phyloP scores from a whole-genome alignment of 2,113 vertebrate species.

The Passer domesticus region DNA sequence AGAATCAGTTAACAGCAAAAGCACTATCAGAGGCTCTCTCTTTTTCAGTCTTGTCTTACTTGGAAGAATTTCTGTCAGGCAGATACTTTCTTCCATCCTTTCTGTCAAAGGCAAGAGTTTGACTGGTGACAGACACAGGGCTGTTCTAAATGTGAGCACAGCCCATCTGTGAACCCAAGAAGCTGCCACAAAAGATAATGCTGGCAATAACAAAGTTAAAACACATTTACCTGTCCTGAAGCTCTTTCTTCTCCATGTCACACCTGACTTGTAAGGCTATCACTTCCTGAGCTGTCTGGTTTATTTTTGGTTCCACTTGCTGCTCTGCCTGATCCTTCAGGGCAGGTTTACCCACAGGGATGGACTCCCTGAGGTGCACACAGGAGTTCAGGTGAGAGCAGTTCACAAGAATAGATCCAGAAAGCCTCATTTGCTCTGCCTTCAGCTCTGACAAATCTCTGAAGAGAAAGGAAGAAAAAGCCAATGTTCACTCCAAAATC shows the following conservation, averaged over 20 bases:
- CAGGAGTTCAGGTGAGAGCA: constrained; percentile 63
- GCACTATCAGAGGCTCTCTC: neutral
- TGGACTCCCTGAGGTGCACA: neutral
- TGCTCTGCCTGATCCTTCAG: constrained; percentile 20
- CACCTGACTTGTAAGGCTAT: constrained; percentile 51
- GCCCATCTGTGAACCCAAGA: neutral
- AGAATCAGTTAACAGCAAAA: neutral
- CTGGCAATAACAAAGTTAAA: neutral
- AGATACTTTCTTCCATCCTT: neutral
- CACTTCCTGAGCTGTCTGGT: constrained; percentile 37
- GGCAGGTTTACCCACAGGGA: neutral
- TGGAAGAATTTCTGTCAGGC: neutral
- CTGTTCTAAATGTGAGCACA: neutral
- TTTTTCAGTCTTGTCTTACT: neutral
- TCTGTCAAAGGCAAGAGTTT: neutral
- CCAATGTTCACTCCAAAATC: neutral
- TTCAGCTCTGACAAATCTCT: constrained; percentile 86
- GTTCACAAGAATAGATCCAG: constrained; percentile 77
- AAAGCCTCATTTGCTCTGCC: constrained; percentile 82
- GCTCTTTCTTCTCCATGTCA: constrained; percentile 50
- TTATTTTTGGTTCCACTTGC: constrained; percentile 62
- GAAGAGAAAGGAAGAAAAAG: neutral
- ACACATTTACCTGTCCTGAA: constrained; percentile 67
- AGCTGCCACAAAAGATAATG: neutral
- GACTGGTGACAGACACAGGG: neutral